phyloP scores from a whole-genome alignment of 1,140 invertebrate species.

The Sweltsa coloradensis region DNA sequence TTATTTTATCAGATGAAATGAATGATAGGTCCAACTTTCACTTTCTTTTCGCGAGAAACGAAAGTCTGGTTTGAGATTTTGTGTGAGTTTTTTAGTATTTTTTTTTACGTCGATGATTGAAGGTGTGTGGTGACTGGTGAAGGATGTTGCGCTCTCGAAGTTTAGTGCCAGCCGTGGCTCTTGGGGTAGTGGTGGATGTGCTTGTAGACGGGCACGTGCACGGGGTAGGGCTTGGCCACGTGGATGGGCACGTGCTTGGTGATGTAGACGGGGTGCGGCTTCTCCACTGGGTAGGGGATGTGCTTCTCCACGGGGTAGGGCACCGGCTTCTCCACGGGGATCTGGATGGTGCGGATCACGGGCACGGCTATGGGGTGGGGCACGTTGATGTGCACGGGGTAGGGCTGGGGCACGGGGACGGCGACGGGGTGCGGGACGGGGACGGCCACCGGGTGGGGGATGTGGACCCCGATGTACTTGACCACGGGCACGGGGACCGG shows the following conservation, averaged over 20 bases:
- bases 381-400: conserved; percentile 14
- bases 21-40: no score
- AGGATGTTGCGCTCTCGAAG: no score
- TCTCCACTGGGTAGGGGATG: conserved; percentile 62
- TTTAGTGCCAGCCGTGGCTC: conserved; percentile 7
- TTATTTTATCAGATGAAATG: no score
- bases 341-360: conserved; percentile 16
- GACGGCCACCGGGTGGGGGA: background rate
- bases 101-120: no score
- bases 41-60: no score
- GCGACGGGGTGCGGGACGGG: background rate
- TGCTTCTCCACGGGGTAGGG: conserved; percentile 43
- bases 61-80: no score
- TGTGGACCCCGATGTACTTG: conserved; percentile 7
- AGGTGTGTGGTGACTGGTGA: no score
- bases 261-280: conserved; percentile 61
- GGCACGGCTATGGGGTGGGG: conserved; percentile 21
- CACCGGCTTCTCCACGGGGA: conserved; percentile 12
- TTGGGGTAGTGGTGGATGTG: conserved; percentile 56
- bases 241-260: conserved; percentile 64
- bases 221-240: conserved; percentile 62
- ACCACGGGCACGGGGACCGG: conserved; percentile 3
- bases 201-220: conserved; percentile 66
- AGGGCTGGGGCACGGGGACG: background rate
- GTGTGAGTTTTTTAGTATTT: no score